phyloP scores from a whole-genome alignment of 2,797 vertebrate species.

The Enteromius viviparus region DNA sequence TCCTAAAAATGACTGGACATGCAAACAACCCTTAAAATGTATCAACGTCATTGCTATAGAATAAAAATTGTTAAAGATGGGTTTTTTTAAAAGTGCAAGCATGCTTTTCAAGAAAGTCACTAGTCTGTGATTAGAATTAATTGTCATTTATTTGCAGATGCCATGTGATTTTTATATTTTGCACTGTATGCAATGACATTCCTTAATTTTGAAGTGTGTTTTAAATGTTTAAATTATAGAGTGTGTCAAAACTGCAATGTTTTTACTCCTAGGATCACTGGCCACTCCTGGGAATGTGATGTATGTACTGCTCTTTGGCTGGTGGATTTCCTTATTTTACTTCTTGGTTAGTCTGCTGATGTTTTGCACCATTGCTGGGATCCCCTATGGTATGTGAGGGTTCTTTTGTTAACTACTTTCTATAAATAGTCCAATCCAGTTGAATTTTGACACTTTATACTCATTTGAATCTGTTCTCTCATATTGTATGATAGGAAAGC shows the following conservation, averaged over 20 bases:
- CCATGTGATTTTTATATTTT: background rate
- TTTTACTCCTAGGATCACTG: conserved; percentile 73
- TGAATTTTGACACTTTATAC: background rate
- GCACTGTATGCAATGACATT: background rate
- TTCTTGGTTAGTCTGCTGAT: conserved; percentile 77
- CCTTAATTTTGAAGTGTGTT: background rate
- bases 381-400: conserved; percentile 79
- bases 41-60: background rate
- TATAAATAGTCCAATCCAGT: background rate
- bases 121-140: background rate
- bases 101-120: background rate
- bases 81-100: background rate
- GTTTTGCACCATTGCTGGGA: conserved; percentile 80
- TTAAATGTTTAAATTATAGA: background rate
- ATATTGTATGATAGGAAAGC: conserved; percentile 69
- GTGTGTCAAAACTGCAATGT: background rate
- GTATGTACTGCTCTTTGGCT: conserved; percentile 87
- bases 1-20: background rate
- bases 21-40: background rate
- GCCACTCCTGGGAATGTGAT: conserved; percentile 80
- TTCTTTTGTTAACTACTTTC: background rate
- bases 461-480: background rate
- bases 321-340: conserved; percentile 86
- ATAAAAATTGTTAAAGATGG: background rate
- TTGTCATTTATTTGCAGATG: background rate